phyloP scores from a whole-genome alignment of 2,797 vertebrate species.

The Peromyscus eremicus region DNA sequence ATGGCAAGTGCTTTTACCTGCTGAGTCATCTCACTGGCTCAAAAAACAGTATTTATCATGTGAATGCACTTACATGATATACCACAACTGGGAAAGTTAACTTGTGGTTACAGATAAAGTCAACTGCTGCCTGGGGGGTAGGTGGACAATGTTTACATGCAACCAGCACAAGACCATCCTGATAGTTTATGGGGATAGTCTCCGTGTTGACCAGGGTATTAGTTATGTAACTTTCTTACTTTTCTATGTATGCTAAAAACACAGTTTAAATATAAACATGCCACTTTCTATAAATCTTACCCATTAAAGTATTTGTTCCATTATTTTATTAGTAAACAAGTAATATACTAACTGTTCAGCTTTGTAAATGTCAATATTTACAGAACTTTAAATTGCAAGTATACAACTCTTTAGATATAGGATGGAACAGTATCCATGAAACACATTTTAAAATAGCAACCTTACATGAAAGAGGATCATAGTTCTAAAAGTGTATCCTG shows the following conservation, averaged over 20 bases:
- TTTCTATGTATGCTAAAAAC: not conserved
- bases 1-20: not conserved
- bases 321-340: not conserved
- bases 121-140: not conserved
- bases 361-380: slow-evolving; percentile 44
- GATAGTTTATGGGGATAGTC: not conserved
- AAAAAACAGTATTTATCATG: not conserved
- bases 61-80: not conserved
- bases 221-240: not conserved
- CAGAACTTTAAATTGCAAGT: not conserved
- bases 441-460: not conserved
- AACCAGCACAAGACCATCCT: not conserved
- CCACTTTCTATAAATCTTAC: not conserved
- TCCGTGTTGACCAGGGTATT: not conserved
- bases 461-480: not conserved
- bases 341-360: not conserved
- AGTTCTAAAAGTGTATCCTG: slow-evolving; percentile 21
- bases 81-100: not conserved
- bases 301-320: not conserved
- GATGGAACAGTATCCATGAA: not conserved
- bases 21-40: not conserved
- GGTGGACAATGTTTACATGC: not conserved
- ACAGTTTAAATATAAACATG: not conserved
- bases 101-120: not conserved
- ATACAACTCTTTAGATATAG: slow-evolving; percentile 1